Evolutionary conservation across 2,888 invertebrate genomes (phyloP).

Genomic region (Idaea biselata): DNA sequence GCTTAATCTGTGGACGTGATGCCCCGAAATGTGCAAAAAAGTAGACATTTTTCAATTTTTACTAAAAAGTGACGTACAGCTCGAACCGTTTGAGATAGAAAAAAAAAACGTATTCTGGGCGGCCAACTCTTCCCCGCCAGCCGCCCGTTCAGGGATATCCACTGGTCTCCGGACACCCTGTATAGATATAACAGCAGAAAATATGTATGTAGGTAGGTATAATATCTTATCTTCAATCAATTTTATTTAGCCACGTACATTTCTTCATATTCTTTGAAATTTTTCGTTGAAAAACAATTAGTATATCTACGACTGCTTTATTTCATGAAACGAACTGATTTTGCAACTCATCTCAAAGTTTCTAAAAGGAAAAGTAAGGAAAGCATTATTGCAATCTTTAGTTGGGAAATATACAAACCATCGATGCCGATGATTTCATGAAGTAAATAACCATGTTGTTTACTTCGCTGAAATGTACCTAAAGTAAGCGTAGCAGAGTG

Average conservation of each 20-base stretch:
- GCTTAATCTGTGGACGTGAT: no score
- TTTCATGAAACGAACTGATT: background rate
- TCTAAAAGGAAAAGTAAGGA: background rate
- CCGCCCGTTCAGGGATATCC: no score
- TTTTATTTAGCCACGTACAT: background rate
- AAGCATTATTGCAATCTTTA: background rate
- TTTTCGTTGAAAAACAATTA: background rate
- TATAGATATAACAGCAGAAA: no score
- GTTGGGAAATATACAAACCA: background rate
- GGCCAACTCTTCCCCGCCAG: no score
- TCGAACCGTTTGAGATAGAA: no score
- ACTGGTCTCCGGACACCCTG: no score
- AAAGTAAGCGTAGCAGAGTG: background rate
- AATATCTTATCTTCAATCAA: background rate
- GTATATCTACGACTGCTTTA: background rate
- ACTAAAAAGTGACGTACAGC: no score
- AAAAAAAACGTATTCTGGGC: no score
- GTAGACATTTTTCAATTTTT: no score
- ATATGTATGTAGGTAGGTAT: no score
- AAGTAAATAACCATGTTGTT: background rate
- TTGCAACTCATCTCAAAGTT: background rate
- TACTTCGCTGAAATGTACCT: background rate
- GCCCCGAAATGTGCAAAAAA: no score
- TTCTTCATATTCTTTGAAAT: background rate
- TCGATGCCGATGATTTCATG: background rate